Evolutionary conservation across 2,797 vertebrate genomes (phyloP).

Genomic region (Pantherophis alleghaniensis): DNA sequence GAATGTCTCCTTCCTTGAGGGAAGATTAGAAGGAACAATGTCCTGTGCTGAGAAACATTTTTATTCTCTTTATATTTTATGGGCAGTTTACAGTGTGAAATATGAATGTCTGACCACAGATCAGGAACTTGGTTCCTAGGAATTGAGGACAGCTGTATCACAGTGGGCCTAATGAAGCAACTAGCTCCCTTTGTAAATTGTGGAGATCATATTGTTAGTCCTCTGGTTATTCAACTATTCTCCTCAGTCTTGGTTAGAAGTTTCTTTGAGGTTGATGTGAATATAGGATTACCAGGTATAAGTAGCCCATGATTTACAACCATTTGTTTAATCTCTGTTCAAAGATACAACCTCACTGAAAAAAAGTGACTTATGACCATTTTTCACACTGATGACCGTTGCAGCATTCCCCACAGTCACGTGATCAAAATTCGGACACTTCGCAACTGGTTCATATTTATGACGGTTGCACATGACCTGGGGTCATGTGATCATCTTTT

Average conservation of each 20-base stretch:
- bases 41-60: slow-evolving; percentile 51
- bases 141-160: background rate
- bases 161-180: background rate
- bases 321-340: background rate
- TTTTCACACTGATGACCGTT: background rate
- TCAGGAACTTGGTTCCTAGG: background rate
- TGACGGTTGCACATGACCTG: background rate
- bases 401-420: background rate
- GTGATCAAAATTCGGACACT: background rate
- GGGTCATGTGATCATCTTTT: background rate
- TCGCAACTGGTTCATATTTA: background rate
- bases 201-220: background rate
- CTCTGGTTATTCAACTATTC: background rate
- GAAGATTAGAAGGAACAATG: slow-evolving; percentile 58
- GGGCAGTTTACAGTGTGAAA: background rate
- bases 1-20: slow-evolving; percentile 39
- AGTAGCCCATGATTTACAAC: background rate
- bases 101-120: background rate
- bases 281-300: background rate
- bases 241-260: background rate
- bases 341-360: background rate
- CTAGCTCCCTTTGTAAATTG: background rate
- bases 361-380: background rate
- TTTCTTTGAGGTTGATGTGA: background rate
- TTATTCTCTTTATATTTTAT: slow-evolving; percentile 23